Percentiles rank a stretch among this genome's conserved stretches.
These are phyloP conservation scores for Menura novaehollandiae DNA, from an alignment of 2,113 vertebrate species.

Conservation along the genomic window DNA sequence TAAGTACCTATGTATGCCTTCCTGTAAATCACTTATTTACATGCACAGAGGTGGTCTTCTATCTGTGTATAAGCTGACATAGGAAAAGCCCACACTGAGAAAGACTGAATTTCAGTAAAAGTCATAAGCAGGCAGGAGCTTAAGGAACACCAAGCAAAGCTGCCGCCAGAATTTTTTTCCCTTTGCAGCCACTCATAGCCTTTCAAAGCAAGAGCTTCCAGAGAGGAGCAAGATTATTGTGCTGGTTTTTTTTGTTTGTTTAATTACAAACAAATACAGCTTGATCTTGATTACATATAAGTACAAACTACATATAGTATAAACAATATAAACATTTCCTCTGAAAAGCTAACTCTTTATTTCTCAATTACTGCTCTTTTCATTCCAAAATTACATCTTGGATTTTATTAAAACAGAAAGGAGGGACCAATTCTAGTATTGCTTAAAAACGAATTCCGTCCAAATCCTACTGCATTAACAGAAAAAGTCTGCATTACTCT, in stretches of 20 bases:
- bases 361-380: background rate
- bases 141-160: background rate
- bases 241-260: background rate
- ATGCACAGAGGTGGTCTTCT: background rate
- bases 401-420: background rate
- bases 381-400: background rate
- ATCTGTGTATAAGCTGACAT: accelerated
- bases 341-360: background rate
- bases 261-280: background rate
- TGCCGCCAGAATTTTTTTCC: background rate
- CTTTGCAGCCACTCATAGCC: background rate
- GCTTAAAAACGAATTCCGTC: background rate
- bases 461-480: background rate
- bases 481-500: background rate
- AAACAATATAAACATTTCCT: background rate
- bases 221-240: background rate
- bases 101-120: background rate
- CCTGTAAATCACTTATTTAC: background rate
- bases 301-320: background rate
- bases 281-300: background rate
- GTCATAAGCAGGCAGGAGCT: background rate
- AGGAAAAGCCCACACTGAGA: background rate
- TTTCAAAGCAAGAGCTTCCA: background rate
- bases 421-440: background rate
- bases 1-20: background rate